Evolutionary conservation across 2,888 invertebrate species (phyloP).

Genomic region (Leuctra nigra): DNA sequence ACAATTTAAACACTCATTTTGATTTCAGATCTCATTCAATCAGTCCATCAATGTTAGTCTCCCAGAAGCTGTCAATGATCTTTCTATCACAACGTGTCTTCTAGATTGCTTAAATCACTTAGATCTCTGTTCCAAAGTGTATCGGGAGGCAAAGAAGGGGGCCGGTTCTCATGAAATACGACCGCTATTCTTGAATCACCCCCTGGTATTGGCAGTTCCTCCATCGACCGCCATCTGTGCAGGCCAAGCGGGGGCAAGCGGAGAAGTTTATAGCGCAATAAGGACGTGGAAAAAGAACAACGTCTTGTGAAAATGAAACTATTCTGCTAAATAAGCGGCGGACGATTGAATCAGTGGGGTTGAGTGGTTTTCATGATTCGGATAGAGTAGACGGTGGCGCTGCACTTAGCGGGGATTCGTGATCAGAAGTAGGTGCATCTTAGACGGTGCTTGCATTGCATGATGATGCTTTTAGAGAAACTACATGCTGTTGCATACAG

Average conservation of each 20-base stretch:
- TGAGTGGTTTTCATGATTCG: conserved; percentile 18
- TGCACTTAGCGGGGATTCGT: too few relatives aligned
- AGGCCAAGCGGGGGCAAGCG: background rate
- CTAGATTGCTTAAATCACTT: background rate
- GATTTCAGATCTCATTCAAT: too few relatives aligned
- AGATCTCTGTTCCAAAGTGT: background rate
- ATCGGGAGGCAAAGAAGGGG: too few relatives aligned
- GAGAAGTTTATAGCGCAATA: conserved; percentile 13
- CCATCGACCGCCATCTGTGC: background rate
- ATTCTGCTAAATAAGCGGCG: conserved; percentile 2
- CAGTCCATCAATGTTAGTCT: too few relatives aligned
- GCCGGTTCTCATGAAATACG: conserved; percentile 6
- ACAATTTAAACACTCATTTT: too few relatives aligned
- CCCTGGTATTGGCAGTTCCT: conserved; percentile 12
- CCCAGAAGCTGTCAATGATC: too few relatives aligned
- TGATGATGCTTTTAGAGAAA: too few relatives aligned
- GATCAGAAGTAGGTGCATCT: too few relatives aligned
- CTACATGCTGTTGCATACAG: too few relatives aligned
- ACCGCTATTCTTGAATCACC: conserved; percentile 1
- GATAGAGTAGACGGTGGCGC: too few relatives aligned
- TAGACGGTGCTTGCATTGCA: too few relatives aligned
- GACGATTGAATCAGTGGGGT: conserved; percentile 1
- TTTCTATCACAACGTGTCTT: background rate
- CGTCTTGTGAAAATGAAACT: conserved; percentile 16
- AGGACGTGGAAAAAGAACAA: conserved; percentile 7